A percentile compares a stretch with the other conserved stretches of the same genome.
These are phyloP conservation scores for Schizopygopsis malacanthus DNA, from an alignment of 2,797 vertebrate species.

Conservation along the genomic window DNA sequence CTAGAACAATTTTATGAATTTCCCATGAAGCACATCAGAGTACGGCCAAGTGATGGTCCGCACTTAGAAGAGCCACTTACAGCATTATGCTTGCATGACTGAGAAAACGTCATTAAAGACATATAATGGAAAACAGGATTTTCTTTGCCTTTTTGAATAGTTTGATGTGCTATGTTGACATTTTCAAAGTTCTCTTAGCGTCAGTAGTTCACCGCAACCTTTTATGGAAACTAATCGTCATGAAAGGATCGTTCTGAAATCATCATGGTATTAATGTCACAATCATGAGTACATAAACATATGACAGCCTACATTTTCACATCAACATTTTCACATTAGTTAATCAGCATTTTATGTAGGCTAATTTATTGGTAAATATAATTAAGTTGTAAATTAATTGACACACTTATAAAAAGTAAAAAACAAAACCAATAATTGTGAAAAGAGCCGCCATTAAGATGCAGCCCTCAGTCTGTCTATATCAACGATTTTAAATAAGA, in stretches of 20 bases:
- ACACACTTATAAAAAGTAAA: too few relatives aligned
- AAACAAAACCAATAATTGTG: neutral
- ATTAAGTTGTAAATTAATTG: neutral
- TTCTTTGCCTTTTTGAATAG: constrained; percentile 5
- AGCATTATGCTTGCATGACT: constrained; percentile 12
- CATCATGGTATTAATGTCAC: neutral
- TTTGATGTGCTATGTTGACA: neutral
- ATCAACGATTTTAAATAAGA: neutral
- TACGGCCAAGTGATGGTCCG: constrained; percentile 8
- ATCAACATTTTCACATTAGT: neutral
- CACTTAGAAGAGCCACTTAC: constrained; percentile 5
- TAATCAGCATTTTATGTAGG: neutral
- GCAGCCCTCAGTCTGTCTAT: neutral
- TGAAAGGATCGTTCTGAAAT: neutral
- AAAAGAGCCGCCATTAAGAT: neutral
- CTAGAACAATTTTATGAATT: constrained; percentile 35
- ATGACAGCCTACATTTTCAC: neutral
- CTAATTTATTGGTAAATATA: neutral
- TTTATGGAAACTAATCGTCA: neutral
- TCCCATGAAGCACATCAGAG: constrained; percentile 11
- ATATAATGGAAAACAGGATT: neutral
- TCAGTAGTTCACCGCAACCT: neutral
- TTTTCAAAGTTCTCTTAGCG: neutral
- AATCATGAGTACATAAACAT: constrained; percentile 6
- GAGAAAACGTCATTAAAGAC: constrained; percentile 2